A percentile compares a stretch with the other conserved stretches of the same genome.
Conservation (phyloP, 23 tunicate species). For the Clavelina lepadiformis region DNA sequence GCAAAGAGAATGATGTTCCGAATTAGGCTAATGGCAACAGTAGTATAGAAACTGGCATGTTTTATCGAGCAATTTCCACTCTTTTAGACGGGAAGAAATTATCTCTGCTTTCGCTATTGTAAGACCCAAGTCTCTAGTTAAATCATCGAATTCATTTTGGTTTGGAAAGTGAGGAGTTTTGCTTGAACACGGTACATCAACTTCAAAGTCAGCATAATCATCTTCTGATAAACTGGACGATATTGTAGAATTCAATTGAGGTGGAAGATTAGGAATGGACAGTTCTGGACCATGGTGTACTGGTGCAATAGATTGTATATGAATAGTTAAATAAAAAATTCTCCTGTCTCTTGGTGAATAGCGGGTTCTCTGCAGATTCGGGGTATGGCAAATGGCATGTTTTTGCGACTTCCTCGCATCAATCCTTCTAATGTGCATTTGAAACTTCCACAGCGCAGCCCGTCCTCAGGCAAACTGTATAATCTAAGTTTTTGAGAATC, state of each 20-base stretch:
- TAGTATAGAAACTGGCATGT: slow-evolving; percentile 2
- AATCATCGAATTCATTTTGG: slow-evolving; percentile 22
- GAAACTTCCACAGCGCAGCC: slow-evolving; percentile 17
- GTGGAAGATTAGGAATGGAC: slow-evolving; percentile 10
- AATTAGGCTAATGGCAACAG: slow-evolving; percentile 2
- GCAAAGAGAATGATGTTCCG: slow-evolving; percentile 9
- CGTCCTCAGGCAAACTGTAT: too few species aligned
- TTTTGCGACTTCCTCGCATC: slow-evolving; percentile 15
- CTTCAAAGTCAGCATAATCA: slow-evolving; percentile 8
- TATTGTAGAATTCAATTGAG: slow-evolving; percentile 3
- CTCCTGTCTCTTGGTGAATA: not conserved
- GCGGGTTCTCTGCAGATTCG: slow-evolving; percentile 15
- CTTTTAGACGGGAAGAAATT: slow-evolving; percentile 2
- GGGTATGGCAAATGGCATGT: slow-evolving; percentile 25
- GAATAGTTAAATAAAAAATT: slow-evolving; percentile 14
- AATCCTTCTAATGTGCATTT: slow-evolving; percentile 19
- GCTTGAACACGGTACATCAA: slow-evolving; percentile 17
- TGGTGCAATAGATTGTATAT: slow-evolving; percentile 6
- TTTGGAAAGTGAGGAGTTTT: slow-evolving; percentile 15
- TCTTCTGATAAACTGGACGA: too few species aligned
- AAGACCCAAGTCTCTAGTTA: slow-evolving; percentile 26
- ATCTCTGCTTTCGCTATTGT: slow-evolving; percentile 20
- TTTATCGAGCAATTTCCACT: slow-evolving; percentile 2
- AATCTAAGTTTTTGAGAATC: too few species aligned
- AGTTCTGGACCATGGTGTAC: slow-evolving; percentile 23